These are phyloP conservation scores for Geopemphigus sp. DNA, from an alignment of 1,140 invertebrate species.

Conservation along the genomic window DNA sequence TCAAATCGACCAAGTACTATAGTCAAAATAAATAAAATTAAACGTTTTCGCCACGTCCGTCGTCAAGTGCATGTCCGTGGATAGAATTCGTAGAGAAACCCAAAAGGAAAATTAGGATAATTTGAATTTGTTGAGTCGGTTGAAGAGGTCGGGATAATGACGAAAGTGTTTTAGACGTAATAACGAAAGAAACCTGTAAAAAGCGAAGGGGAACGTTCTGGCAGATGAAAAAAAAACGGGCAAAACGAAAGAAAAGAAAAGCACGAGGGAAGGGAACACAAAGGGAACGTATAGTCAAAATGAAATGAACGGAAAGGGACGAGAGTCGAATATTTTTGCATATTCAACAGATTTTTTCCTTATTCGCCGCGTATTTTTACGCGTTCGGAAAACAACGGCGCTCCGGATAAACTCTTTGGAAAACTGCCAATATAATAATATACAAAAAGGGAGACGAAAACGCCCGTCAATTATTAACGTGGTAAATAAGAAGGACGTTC, in stretches of 20 bases:
- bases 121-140: slow-evolving; percentile 3
- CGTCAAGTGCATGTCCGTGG: no score
- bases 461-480: slow-evolving; percentile 10
- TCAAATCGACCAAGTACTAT: no score
- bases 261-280: neutral
- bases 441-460: neutral
- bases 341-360: slow-evolving; percentile 18
- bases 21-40: no score
- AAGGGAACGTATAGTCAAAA: neutral
- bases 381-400: neutral
- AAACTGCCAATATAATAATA: neutral
- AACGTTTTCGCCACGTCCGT: no score
- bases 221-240: neutral
- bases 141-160: slow-evolving; percentile 16
- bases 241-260: neutral
- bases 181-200: neutral
- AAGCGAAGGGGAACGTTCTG: neutral
- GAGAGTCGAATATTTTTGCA: slow-evolving; percentile 21
- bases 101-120: slow-evolving; percentile 11
- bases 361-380: neutral
- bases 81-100: no score
- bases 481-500: neutral
- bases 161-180: slow-evolving; percentile 26
- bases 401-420: neutral
- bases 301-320: neutral